Percentiles rank a stretch among this genome's conserved stretches.
Conservation (phyloP, 1,140 invertebrate genomes). For the Maconellicoccus hirsutus region DNA sequence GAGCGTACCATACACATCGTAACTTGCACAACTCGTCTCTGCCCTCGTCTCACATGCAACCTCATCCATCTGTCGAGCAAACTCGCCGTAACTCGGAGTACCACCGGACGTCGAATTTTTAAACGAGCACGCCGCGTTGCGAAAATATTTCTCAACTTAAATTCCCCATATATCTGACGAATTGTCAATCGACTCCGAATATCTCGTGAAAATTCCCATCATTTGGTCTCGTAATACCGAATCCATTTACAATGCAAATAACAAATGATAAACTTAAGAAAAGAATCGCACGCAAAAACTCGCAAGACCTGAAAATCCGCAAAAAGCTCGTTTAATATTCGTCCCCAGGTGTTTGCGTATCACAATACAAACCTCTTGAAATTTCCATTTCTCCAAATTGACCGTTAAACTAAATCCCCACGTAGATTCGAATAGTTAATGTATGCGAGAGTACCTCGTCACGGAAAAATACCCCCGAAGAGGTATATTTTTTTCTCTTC, state of each 20-base stretch:
- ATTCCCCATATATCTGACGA: neutral
- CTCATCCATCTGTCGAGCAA: too few relatives aligned
- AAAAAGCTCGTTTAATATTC: neutral
- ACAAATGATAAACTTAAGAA: neutral
- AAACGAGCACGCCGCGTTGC: too few relatives aligned
- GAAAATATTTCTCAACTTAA: too few relatives aligned
- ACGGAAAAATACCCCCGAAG: neutral
- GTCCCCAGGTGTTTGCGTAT: neutral
- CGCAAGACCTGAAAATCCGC: neutral
- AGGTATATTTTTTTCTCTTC: too few relatives aligned
- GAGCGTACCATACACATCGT: too few relatives aligned
- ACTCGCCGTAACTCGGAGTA: too few relatives aligned
- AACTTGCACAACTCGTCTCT: too few relatives aligned
- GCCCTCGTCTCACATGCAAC: too few relatives aligned
- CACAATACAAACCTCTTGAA: slow-evolving; percentile 3
- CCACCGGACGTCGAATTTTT: too few relatives aligned
- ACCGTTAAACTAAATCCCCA: neutral
- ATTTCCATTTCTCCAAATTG: neutral
- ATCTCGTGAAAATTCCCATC: neutral
- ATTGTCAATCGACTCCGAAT: neutral
- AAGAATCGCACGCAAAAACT: too few relatives aligned
- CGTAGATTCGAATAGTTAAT: neutral
- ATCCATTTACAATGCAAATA: slow-evolving; percentile 9
- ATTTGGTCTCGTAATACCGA: neutral
- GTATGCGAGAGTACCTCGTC: neutral